phyloP scores from a whole-genome alignment of 2,113 vertebrate species.

The Cynocephalus volans region DNA sequence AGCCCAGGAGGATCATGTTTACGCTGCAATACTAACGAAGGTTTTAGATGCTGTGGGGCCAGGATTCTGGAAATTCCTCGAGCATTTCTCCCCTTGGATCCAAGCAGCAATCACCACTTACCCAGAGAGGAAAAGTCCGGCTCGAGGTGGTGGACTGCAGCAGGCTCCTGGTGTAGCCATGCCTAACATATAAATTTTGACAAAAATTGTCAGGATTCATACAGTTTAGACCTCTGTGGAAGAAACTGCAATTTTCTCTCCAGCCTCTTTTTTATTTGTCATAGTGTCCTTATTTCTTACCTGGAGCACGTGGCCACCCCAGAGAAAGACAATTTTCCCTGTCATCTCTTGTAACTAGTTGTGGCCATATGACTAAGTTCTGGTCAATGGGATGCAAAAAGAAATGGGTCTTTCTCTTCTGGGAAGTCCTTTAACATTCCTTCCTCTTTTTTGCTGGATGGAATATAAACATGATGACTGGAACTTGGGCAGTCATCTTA shows the following conservation, averaged over 20 bases:
- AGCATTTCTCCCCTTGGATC: not conserved
- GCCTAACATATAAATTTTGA: not conserved
- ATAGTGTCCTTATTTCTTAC: not conserved
- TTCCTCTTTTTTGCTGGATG: not conserved
- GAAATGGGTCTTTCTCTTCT: constrained; percentile 25
- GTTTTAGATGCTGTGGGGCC: not conserved
- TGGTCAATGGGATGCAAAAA: not conserved
- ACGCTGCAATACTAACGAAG: not conserved
- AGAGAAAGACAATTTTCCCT: not conserved
- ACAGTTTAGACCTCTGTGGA: not conserved
- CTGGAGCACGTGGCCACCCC: not conserved
- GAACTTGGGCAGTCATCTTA: not conserved
- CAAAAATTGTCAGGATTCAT: too few relatives aligned
- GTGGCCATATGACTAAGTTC: not conserved
- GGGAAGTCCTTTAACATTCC: not conserved
- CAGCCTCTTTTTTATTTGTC: not conserved
- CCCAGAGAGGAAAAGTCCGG: not conserved
- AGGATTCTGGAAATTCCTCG: not conserved
- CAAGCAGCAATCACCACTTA: not conserved
- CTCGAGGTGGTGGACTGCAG: rapidly evolving
- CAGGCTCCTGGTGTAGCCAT: not conserved
- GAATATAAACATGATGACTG: not conserved
- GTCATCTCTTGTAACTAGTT: not conserved
- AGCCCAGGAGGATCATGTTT: not conserved
- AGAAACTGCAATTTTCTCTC: not conserved